These are phyloP conservation scores for Sclerurus mexicanus DNA, from an alignment of 2,113 vertebrate species.

Conservation along the genomic window DNA sequence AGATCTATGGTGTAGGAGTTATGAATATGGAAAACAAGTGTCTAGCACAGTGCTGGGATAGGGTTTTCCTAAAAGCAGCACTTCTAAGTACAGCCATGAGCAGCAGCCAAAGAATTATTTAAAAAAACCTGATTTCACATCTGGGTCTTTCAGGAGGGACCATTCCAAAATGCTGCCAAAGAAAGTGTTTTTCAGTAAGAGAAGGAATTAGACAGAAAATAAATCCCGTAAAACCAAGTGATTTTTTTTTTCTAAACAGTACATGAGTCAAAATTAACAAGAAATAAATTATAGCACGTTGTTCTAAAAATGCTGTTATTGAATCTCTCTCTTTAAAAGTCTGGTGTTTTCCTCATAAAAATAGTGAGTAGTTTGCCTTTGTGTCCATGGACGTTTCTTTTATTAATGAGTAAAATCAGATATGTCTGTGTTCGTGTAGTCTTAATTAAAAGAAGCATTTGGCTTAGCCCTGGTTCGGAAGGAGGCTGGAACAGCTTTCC, in stretches of 20 bases:
- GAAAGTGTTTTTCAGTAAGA: not conserved
- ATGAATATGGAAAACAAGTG: not conserved
- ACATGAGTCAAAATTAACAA: not conserved
- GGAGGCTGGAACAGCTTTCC: not conserved
- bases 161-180: conserved; percentile 1
- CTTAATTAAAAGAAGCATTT: not conserved
- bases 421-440: not conserved
- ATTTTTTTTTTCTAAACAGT: not conserved
- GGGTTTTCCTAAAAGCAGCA: not conserved
- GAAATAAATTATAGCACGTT: not conserved
- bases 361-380: not conserved
- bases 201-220: not conserved
- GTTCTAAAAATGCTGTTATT: not conserved
- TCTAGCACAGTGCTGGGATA: not conserved
- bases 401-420: not conserved
- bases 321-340: not conserved
- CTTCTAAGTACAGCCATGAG: not conserved
- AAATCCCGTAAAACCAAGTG: not conserved
- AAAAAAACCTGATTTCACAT: conserved; percentile 14
- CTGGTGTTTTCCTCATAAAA: not conserved
- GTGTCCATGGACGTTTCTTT: not conserved
- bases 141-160: not conserved
- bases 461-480: not conserved
- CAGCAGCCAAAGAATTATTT: not conserved
- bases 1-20: not conserved